These are phyloP conservation scores for Temnothorax nylanderi DNA, from an alignment of 1,140 invertebrate genomes.

Conservation along the genomic window DNA sequence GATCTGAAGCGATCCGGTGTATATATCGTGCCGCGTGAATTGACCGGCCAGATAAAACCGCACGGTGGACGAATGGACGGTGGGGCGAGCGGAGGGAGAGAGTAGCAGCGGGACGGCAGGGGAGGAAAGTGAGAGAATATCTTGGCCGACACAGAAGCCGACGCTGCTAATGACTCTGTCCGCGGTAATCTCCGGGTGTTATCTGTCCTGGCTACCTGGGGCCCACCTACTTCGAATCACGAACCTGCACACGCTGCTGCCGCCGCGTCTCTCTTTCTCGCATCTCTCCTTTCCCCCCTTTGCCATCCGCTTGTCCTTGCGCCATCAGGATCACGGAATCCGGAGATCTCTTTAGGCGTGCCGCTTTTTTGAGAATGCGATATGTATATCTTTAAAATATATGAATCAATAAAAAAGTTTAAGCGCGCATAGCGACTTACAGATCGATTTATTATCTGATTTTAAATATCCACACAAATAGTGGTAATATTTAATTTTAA, in stretches of 20 bases:
- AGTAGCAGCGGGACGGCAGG: constrained; percentile 7
- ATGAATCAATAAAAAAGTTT: constrained; percentile 6
- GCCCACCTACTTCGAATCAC: constrained; percentile 86
- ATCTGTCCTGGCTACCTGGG: constrained; percentile 85
- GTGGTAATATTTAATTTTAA: neutral
- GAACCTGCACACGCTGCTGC: constrained; percentile 76
- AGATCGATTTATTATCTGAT: neutral
- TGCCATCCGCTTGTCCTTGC: neutral
- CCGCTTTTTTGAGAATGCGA: constrained; percentile 16
- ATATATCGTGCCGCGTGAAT: constrained; percentile 80
- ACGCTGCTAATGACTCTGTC: constrained; percentile 86
- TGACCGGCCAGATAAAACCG: constrained; percentile 78
- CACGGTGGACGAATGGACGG: constrained; percentile 14
- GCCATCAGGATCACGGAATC: constrained; percentile 49
- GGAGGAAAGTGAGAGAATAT: constrained; percentile 73
- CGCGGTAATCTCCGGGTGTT: constrained; percentile 85
- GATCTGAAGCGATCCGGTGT: constrained; percentile 57
- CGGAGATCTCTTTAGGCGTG: constrained; percentile 34
- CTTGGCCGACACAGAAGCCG: constrained; percentile 84
- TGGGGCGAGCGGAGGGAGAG: constrained; percentile 52
- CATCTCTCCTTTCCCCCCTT: constrained; percentile 50
- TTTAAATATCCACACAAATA: neutral
- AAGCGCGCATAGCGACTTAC: neutral
- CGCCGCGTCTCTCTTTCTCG: constrained; percentile 67
- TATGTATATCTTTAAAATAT: constrained; percentile 8